Evolutionary conservation across 2,888 invertebrate genomes (phyloP).

Genomic region (Gerris lacustris): DNA sequence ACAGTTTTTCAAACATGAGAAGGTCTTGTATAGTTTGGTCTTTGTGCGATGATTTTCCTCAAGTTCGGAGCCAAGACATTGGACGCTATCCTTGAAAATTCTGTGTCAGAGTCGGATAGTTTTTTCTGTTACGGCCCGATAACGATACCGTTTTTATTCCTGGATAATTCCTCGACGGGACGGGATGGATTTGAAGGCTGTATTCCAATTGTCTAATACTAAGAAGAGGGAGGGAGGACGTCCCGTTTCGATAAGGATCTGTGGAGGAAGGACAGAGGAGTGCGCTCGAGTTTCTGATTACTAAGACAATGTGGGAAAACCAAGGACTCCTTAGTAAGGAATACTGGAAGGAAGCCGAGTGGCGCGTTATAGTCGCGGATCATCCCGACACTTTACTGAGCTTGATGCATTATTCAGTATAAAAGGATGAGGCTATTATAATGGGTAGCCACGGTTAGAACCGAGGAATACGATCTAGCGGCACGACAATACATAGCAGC

Average conservation of each 20-base stretch:
- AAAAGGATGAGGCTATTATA: neutral
- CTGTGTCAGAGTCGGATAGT: neutral
- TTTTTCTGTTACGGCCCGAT: neutral
- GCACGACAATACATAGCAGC: neutral
- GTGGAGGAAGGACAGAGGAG: neutral
- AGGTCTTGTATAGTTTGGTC: no score
- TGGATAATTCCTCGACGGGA: neutral
- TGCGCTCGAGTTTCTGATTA: neutral
- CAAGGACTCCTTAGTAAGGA: neutral
- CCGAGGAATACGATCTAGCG: neutral
- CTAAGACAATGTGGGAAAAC: slow-evolving; percentile 3
- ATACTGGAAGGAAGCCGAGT: neutral
- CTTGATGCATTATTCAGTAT: neutral
- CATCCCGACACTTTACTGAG: neutral
- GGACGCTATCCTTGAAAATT: neutral
- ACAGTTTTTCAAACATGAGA: no score
- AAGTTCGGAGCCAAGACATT: neutral
- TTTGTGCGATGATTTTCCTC: neutral
- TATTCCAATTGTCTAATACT: neutral
- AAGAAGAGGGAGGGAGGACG: neutral
- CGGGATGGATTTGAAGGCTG: neutral
- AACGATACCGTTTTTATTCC: slow-evolving; percentile 1
- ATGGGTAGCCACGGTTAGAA: neutral
- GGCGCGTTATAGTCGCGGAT: neutral
- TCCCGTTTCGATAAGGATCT: slow-evolving; percentile 1